Conservation (phyloP, 2,113 vertebrate genomes). For the Esox niger region DNA sequence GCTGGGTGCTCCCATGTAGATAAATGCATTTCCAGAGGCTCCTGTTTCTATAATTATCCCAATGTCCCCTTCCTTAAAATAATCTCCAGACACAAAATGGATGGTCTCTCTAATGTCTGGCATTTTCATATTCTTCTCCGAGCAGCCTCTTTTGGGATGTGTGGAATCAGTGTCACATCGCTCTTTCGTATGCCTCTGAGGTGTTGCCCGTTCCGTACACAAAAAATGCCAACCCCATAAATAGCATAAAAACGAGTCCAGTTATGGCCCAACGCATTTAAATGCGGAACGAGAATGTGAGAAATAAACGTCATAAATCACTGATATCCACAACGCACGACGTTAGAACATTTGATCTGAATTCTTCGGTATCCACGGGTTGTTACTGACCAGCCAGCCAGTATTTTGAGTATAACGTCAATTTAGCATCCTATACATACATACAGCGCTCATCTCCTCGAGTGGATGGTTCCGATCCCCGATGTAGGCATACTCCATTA, state of each 20-base stretch:
- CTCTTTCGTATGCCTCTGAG: slow-evolving; percentile 13
- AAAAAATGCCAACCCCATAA: slow-evolving; percentile 13
- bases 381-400: neutral
- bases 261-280: neutral
- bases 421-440: neutral
- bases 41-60: slow-evolving; percentile 8
- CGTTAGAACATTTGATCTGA: neutral
- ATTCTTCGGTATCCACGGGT: neutral
- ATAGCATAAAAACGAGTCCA: neutral
- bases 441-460: slow-evolving; percentile 1
- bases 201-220: slow-evolving; percentile 15
- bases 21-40: neutral
- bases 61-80: slow-evolving; percentile 19
- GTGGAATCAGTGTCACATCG: slow-evolving; percentile 13
- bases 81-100: slow-evolving; percentile 40
- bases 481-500: slow-evolving; percentile 5
- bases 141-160: slow-evolving; percentile 13
- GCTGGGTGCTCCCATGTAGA: neutral
- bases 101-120: slow-evolving; percentile 23
- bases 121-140: slow-evolving; percentile 12
- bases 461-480: slow-evolving; percentile 14
- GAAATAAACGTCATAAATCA: neutral
- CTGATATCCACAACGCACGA: neutral
- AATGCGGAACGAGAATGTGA: slow-evolving; percentile 3
- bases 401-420: neutral